Evolutionary conservation across 2,888 invertebrate species (phyloP).

Genomic region (Drosophila pseudotakahashii): DNA sequence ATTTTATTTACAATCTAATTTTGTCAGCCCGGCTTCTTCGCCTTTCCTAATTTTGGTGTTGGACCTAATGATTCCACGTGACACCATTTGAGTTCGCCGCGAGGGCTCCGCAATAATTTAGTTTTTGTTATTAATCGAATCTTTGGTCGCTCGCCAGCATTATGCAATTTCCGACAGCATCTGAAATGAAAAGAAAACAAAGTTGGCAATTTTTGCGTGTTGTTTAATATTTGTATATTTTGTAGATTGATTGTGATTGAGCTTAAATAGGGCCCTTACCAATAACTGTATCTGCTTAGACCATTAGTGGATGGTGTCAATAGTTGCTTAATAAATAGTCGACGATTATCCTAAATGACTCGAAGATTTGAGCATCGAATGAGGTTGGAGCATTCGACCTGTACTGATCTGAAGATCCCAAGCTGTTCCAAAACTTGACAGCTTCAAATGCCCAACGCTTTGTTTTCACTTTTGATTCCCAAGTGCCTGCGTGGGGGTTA

Average conservation of each 20-base stretch:
- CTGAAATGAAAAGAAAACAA: constrained; percentile 5
- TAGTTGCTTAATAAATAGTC: constrained; percentile 15
- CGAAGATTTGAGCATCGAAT: constrained; percentile 4
- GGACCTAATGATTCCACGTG: constrained; percentile 43
- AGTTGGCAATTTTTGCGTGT: constrained; percentile 37
- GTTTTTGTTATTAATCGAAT: constrained; percentile 40
- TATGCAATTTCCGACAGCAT: constrained; percentile 49
- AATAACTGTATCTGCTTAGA: constrained; percentile 40
- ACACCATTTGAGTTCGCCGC: constrained; percentile 47
- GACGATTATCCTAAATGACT: constrained; percentile 29
- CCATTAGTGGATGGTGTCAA: constrained; percentile 40
- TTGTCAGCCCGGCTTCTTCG: constrained; percentile 13
- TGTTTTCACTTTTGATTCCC: constrained; percentile 61
- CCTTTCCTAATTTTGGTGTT: constrained; percentile 26
- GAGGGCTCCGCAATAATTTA: constrained; percentile 48
- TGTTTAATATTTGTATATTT: constrained; percentile 27
- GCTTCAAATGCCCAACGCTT: constrained; percentile 19
- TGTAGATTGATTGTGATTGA: constrained; percentile 12
- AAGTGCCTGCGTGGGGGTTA: constrained; percentile 47
- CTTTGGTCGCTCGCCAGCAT: constrained; percentile 32
- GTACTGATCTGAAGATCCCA: constrained; percentile 17
- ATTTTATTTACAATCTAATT: constrained; percentile 27
- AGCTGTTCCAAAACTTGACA: constrained; percentile 8
- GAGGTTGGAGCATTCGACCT: neutral
- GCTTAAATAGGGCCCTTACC: constrained; percentile 29